A percentile compares a stretch with the other conserved stretches of the same genome.
Evolutionary conservation across 2,797 vertebrate genomes (phyloP).

Genomic region (Oophaga sylvatica): DNA sequence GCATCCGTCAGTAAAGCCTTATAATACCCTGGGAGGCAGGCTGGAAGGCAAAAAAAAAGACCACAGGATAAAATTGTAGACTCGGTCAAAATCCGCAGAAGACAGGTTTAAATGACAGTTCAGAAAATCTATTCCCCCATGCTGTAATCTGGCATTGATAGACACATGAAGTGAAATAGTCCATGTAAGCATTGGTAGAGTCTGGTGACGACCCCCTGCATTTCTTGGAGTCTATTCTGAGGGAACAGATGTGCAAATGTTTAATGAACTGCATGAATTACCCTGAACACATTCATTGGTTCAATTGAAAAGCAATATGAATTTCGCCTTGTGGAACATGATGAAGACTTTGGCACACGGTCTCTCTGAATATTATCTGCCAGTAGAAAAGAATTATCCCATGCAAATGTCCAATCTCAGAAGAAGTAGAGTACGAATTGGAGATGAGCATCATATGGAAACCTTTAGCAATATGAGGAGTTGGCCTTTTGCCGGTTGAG

Average conservation of each 20-base stretch:
- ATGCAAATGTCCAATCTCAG: neutral
- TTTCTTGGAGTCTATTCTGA: constrained; percentile 10
- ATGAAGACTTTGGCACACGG: constrained; percentile 14
- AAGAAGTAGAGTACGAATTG: neutral
- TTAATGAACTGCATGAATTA: constrained; percentile 23
- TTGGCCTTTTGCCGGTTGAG: neutral
- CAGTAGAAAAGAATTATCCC: constrained; percentile 2
- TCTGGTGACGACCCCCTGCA: constrained; percentile 16
- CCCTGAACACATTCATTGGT: neutral
- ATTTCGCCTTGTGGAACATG: neutral
- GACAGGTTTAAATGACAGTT: constrained; percentile 16
- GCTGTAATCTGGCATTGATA: constrained; percentile 12
- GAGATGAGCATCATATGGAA: constrained; percentile 11
- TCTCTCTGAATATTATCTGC: neutral
- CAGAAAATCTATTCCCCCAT: neutral
- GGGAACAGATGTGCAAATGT: constrained; percentile 18
- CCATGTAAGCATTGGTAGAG: constrained; percentile 24
- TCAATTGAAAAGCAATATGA: constrained; percentile 7
- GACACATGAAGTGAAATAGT: constrained; percentile 16
- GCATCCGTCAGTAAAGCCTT: constrained; percentile 81
- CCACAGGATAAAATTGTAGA: neutral
- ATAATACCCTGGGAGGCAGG: constrained; percentile 80
- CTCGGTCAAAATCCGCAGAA: neutral
- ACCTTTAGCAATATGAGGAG: neutral
- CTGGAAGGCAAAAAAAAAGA: constrained; percentile 56